Base-by-base conservation (phyloP, 2,888 invertebrate genomes). In the Frankliniella fusca region DNA sequence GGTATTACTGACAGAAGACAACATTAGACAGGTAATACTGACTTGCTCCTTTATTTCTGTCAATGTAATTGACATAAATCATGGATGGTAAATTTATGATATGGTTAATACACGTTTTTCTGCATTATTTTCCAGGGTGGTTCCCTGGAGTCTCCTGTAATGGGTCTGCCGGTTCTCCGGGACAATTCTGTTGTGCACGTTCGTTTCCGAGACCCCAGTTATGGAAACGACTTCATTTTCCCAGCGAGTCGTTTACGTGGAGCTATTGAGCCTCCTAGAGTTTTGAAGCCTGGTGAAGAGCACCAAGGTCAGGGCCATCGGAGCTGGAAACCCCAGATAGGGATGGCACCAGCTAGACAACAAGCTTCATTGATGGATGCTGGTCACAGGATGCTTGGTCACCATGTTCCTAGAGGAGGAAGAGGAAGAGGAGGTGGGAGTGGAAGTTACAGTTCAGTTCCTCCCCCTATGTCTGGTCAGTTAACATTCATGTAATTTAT, bases 191-290 rank as follows among this genome's bases (percentile, higher is more conserved):
- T 90, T 65, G 87, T 88, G 50, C 89, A 95, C 87, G 92, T 94
- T 5, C 90, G 93, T 82, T 98, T 90, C 89, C 89, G 92, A 82
- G 97, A 98, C 90, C 97, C 97, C 0, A 90, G 91, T 85, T 97
- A 93, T 89, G 89, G 91, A 0, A 90, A 90, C 5, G 93, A 92
- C 85, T 95, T 92, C 88, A 90, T 95, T 79, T 97, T 95, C 88
- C 93, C 93, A n/a, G 93, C 97, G 76, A 90, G 89, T 28, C 89
- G 93, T 82, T 90, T 91, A 48, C 85, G 87, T 20, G 89, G 88
- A 28, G 91, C 90, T 80, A 86, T 85, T 83, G 93, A 94, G 85
- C 95, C 97, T 2, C 91, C 92, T 0, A 89, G 91, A 84, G 94
- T 95, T 12, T 89, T 97, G 82, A 95, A 95, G 87, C 95, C 96